Evolutionary conservation across 2,888 invertebrate genomes (phyloP).

Genomic region (Ennomos quercinarius): DNA sequence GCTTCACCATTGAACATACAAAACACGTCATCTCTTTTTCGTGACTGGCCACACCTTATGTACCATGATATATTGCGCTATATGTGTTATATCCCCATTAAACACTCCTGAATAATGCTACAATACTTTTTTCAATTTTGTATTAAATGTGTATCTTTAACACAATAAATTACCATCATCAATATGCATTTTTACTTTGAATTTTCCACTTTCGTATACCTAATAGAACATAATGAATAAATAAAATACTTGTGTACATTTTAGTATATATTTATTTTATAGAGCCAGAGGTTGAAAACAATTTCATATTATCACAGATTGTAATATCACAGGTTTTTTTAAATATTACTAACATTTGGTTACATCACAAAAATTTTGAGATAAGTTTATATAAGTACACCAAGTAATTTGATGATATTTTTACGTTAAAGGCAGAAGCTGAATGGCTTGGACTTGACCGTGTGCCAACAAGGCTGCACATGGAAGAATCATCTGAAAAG

Average conservation of each 20-base stretch:
- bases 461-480: conserved; percentile 87
- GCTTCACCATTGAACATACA: too few relatives aligned
- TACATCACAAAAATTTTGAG: conserved; percentile 46
- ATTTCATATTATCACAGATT: conserved; percentile 47
- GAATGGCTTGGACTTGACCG: conserved; percentile 88
- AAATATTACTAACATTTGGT: conserved; percentile 21
- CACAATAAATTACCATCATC: conserved; percentile 56
- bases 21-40: too few relatives aligned
- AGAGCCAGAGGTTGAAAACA: conserved; percentile 7
- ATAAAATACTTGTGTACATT: conserved; percentile 19
- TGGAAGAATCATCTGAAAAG: conserved; percentile 84
- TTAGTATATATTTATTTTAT: conserved; percentile 43
- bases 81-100: too few relatives aligned
- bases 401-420: conserved; percentile 69
- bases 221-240: conserved; percentile 2
- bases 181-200: conserved; percentile 63
- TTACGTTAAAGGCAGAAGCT: conserved; percentile 85
- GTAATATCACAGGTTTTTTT: conserved; percentile 54
- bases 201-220: conserved; percentile 1
- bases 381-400: conserved; percentile 56
- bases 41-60: too few relatives aligned
- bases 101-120: not conserved
- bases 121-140: conserved; percentile 45
- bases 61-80: too few relatives aligned
- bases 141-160: conserved; percentile 46